These are phyloP conservation scores for Ailurus styani DNA, from an alignment of 2,113 vertebrate genomes.

Conservation along the genomic window DNA sequence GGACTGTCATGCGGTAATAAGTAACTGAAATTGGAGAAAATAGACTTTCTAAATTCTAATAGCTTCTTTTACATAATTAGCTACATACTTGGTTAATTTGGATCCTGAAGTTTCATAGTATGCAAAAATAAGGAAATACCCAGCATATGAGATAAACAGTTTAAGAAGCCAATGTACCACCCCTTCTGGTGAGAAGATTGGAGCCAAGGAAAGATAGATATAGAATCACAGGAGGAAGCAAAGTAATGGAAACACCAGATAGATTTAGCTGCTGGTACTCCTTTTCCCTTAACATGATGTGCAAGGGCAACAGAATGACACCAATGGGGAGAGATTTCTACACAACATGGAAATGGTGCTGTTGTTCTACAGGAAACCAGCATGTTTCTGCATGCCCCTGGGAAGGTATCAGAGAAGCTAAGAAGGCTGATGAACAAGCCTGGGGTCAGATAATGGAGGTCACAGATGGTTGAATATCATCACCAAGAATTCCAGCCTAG, in stretches of 20 bases:
- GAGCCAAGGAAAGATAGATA: background rate
- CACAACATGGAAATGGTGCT: accelerated
- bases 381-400: background rate
- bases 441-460: background rate
- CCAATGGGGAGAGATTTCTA: background rate
- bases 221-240: background rate
- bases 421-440: background rate
- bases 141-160: background rate
- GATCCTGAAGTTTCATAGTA: background rate
- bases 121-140: background rate
- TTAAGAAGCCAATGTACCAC: background rate
- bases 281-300: background rate
- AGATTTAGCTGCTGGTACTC: background rate
- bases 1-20: background rate
- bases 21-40: background rate
- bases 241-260: background rate
- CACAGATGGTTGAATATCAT: background rate
- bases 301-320: background rate
- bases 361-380: accelerated
- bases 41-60: background rate
- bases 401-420: background rate
- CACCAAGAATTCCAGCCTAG: background rate
- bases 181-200: background rate
- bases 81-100: background rate
- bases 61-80: background rate